Evolutionary conservation across 2,113 vertebrate genomes (phyloP), one percentile per base, ranked within the genome.

Genomic region (Cathartes aura): DNA sequence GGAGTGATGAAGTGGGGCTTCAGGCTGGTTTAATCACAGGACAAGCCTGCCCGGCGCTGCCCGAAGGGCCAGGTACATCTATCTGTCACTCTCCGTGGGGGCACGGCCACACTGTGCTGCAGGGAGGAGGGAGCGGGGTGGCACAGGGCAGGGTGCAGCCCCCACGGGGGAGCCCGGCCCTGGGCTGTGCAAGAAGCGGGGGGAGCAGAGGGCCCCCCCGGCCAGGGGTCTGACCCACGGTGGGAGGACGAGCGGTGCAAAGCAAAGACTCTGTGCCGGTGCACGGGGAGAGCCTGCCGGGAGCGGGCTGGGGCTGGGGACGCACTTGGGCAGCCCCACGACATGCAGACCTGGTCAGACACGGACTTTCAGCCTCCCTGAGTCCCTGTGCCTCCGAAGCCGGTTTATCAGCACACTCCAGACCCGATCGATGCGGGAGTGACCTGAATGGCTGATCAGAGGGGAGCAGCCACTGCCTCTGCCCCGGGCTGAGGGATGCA

Each of bases 171-270:
- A 45, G 2, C 5, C 26, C 1, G 0, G 27, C 14, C 21, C 18
- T 52, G 45, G 13, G 64, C 34, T 59, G 24, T 34, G 36, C 1
- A 2, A 66, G 36, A 52, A 17, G 6, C 1, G 4, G 7, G 13
- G 13, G 26, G 21, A 42, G 24, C 36, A 66, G 42, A 62, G 36
- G 59, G 5, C 3, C 3, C 24, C 32, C 32, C 9, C 0, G 1
- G 30, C 18, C 0, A 0, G 21, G 47, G 27, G 30, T 64, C 73
- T 43, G 47, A 67, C 53, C 47, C 56, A 22, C 1, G 0, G 42
- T 1, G 3, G 27, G 9, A 38, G 26, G 42, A 43, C 0, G 1
- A 50, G 72, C 0, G 2, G 14, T 36, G 8, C n/a, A 36, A 52
- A 72, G 58, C 17, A 3, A 42, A 58, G 52, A 36, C 6, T 0